These are phyloP conservation scores for Drosophila austrosaltans DNA, from an alignment of 2,888 invertebrate species.

Conservation along the genomic window DNA sequence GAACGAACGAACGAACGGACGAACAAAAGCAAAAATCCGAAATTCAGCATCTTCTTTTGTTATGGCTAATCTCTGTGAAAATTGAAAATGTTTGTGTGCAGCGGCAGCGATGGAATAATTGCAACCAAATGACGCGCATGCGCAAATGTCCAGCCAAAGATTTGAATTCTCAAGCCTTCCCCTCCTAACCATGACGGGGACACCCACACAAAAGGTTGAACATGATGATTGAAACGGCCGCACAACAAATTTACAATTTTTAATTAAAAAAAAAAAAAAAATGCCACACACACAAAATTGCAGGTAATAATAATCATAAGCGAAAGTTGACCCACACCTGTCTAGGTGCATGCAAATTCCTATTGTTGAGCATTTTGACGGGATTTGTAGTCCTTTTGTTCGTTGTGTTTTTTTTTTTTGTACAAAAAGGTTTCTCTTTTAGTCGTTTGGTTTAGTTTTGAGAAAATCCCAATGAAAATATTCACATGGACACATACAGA, in stretches of 20 bases:
- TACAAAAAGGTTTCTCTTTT: constrained; percentile 41
- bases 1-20: constrained; percentile 9
- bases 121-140: constrained; percentile 75
- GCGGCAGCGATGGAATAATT: constrained; percentile 59
- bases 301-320: constrained; percentile 61
- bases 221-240: constrained; percentile 30
- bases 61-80: constrained; percentile 76
- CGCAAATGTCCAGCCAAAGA: constrained; percentile 36
- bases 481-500: constrained; percentile 47
- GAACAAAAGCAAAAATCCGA: constrained; percentile 22
- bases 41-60: constrained; percentile 52
- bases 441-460: constrained; percentile 31
- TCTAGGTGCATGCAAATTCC: constrained; percentile 50
- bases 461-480: constrained; percentile 60
- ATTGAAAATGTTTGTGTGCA: constrained; percentile 61
- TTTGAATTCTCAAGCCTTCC: constrained; percentile 52
- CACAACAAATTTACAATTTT: constrained; percentile 26
- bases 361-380: constrained; percentile 55
- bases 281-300: constrained; percentile 58
- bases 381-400: constrained; percentile 39
- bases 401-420: constrained; percentile 17
- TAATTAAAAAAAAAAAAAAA: constrained; percentile 50
- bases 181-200: background rate
- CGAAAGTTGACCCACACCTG: constrained; percentile 34
- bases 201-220: background rate